Conservation (phyloP, 2,113 vertebrate genomes). For the Thamnophis sirtalis region DNA sequence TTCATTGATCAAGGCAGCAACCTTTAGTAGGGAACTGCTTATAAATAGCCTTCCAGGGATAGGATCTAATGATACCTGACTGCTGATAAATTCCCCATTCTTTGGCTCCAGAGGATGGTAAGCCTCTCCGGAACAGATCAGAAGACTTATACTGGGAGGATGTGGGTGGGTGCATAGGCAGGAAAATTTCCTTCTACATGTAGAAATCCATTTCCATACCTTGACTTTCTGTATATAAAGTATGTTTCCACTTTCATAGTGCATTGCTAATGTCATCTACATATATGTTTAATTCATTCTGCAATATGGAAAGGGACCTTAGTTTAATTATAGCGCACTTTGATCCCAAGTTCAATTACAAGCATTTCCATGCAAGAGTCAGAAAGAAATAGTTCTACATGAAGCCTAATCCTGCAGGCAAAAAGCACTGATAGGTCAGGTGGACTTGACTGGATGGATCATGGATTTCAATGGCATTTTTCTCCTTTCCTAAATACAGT, state of each 20-base stretch:
- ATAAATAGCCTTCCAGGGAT: background rate
- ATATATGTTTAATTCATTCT: background rate
- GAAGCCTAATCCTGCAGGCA: background rate
- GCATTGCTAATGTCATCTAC: background rate
- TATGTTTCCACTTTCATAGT: background rate
- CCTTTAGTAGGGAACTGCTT: background rate
- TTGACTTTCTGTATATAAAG: background rate
- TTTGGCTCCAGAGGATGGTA: background rate
- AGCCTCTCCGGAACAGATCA: background rate
- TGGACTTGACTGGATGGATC: background rate
- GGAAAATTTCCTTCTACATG: background rate
- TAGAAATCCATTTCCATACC: background rate
- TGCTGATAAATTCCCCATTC: background rate
- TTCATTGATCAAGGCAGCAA: conserved; percentile 1
- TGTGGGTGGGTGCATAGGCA: background rate
- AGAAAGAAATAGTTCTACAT: background rate
- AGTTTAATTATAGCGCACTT: background rate
- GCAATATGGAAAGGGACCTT: background rate
- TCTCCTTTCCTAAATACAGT: background rate
- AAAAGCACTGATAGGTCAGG: background rate
- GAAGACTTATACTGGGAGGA: background rate
- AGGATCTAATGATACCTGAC: background rate
- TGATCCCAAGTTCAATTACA: background rate
- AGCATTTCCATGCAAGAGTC: background rate
- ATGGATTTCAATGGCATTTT: background rate